Conservation (phyloP, 2,113 vertebrate species). For the Macaca fascicularis region DNA sequence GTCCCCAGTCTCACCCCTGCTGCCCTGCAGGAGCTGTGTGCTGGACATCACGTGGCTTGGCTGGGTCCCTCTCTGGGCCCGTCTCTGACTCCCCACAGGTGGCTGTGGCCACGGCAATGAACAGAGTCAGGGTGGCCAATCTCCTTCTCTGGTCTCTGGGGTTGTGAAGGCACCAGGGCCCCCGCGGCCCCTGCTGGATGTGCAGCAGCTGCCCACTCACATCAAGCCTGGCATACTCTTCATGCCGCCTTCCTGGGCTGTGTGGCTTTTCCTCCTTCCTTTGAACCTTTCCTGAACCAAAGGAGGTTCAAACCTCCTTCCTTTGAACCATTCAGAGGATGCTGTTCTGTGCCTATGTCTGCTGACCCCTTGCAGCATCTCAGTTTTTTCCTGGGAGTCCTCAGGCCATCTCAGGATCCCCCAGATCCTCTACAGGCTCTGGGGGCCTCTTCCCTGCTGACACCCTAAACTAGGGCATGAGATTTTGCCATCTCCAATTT, state of each 20-base stretch:
- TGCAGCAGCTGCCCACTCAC: background rate
- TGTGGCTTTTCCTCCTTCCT: background rate
- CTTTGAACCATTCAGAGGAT: background rate
- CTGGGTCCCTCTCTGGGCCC: background rate
- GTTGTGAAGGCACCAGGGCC: background rate
- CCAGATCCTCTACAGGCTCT: background rate
- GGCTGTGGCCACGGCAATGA: background rate
- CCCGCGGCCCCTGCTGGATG: fast-evolving
- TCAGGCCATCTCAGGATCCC: background rate
- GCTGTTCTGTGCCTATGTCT: background rate
- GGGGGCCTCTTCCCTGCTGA: background rate
- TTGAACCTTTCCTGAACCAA: background rate
- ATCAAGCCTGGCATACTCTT: too few species aligned
- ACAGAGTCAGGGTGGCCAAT: background rate
- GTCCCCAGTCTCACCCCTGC: background rate
- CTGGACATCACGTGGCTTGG: background rate
- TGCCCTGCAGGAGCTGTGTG: background rate
- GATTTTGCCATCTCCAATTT: background rate
- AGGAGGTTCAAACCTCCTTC: too few species aligned
- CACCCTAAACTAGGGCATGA: background rate
- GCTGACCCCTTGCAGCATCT: background rate
- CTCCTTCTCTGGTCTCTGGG: background rate
- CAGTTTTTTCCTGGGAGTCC: background rate
- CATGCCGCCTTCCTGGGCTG: fast-evolving
- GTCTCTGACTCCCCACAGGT: background rate